phyloP scores from a whole-genome alignment of 1,140 invertebrate genomes.

The Drosophila aff. region DNA sequence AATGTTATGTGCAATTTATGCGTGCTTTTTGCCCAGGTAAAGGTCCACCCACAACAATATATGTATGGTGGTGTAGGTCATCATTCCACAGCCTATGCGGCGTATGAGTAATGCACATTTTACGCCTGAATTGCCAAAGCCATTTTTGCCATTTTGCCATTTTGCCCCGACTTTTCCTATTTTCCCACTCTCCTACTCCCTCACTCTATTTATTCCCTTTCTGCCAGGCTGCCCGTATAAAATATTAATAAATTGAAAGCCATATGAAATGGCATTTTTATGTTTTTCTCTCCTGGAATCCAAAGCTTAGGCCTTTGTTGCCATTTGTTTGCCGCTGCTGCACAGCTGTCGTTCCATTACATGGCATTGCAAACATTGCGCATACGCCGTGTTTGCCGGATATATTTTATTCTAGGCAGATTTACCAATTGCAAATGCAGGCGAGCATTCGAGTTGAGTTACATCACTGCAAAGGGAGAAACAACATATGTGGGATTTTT shows the following conservation, averaged over 20 bases:
- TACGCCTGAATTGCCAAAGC: constrained; percentile 79
- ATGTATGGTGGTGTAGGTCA: constrained; percentile 66
- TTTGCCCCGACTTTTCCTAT: constrained; percentile 17
- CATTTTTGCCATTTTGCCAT: constrained; percentile 52
- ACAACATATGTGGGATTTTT: constrained; percentile 3
- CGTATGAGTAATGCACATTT: constrained; percentile 83
- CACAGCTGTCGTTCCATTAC: constrained; percentile 65
- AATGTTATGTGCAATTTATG: constrained; percentile 73
- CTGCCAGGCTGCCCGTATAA: constrained; percentile 42
- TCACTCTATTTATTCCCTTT: constrained; percentile 37
- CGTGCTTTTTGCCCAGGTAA: constrained; percentile 52
- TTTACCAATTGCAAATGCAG: constrained; percentile 36
- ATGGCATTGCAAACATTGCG: constrained; percentile 69
- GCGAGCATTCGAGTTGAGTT: constrained; percentile 24
- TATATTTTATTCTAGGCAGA: constrained; percentile 54
- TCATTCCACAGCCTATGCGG: constrained; percentile 55
- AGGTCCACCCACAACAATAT: constrained; percentile 42
- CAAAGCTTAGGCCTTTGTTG: constrained; percentile 73
- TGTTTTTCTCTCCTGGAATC: constrained; percentile 32
- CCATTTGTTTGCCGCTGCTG: constrained; percentile 22
- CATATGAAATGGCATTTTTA: constrained; percentile 70
- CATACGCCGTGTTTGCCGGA: constrained; percentile 70
- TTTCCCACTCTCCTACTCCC: background rate
- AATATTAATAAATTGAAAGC: constrained; percentile 81
- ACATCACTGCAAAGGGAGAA: constrained; percentile 7